Conservation (phyloP, 2,797 vertebrate genomes). For the Streptopelia turtur region DNA sequence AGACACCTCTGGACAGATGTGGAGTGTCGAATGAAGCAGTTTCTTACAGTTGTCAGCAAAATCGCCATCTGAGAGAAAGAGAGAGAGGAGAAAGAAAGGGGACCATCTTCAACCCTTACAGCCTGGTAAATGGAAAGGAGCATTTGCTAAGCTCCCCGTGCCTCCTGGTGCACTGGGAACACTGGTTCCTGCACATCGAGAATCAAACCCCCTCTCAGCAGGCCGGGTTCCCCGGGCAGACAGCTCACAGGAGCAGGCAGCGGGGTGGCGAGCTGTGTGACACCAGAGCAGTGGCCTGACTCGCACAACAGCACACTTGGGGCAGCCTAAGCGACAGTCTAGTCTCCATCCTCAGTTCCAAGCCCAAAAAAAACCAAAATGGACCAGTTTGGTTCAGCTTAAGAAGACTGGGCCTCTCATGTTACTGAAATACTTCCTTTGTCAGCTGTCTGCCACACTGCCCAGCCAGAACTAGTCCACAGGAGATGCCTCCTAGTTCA, state of each 20-base stretch:
- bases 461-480: background rate
- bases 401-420: background rate
- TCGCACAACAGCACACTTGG: background rate
- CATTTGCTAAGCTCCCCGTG: background rate
- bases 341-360: background rate
- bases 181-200: background rate
- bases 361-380: background rate
- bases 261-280: background rate
- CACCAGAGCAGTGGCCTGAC: background rate
- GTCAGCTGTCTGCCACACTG: background rate
- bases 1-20: constrained; percentile 74
- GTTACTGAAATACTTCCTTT: background rate
- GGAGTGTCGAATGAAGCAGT: constrained; percentile 60
- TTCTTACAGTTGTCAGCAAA: constrained; percentile 80
- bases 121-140: background rate
- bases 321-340: background rate
- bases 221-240: background rate
- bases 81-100: constrained; percentile 7
- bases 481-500: background rate
- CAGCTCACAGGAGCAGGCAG: background rate
- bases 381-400: background rate
- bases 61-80: constrained; percentile 77
- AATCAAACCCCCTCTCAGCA: background rate
- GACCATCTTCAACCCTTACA: constrained; percentile 67
- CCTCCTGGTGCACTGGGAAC: background rate